A percentile compares a stretch with the other conserved stretches of the same genome.
phyloP scores from a whole-genome alignment of 2,797 vertebrate genomes.

The Harpagifer antarcticus region DNA sequence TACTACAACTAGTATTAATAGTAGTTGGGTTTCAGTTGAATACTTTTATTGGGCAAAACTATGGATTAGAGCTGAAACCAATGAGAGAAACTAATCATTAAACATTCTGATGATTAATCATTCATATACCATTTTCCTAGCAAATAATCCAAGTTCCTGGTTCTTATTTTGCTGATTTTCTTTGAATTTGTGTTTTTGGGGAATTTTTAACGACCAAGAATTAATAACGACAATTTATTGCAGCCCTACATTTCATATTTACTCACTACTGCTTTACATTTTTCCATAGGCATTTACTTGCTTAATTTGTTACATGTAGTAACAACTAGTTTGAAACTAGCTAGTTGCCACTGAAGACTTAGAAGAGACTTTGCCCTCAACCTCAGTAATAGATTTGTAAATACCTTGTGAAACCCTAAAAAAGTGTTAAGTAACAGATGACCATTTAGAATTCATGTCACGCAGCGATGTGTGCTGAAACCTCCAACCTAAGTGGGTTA shows the following conservation, averaged over 20 bases:
- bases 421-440: neutral
- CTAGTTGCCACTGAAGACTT: neutral
- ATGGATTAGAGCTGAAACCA: neutral
- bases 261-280: neutral
- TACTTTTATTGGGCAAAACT: neutral
- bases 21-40: neutral
- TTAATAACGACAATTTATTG: neutral
- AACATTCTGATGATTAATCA: neutral
- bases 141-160: neutral
- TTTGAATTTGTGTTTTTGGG: neutral
- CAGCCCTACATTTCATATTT: neutral
- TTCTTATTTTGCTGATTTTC: neutral
- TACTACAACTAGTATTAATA: neutral
- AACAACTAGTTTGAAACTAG: neutral
- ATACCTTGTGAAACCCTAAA: neutral
- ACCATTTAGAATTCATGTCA: neutral
- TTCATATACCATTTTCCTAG: neutral
- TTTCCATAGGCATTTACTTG: neutral
- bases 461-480: neutral
- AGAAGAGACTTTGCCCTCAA: neutral
- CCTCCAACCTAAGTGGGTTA: constrained; percentile 32
- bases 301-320: neutral
- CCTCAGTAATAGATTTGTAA: neutral
- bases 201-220: neutral
- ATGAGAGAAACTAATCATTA: neutral